These are phyloP conservation scores for Cephalotes varians DNA, from an alignment of 2,888 invertebrate genomes.

Conservation along the genomic window DNA sequence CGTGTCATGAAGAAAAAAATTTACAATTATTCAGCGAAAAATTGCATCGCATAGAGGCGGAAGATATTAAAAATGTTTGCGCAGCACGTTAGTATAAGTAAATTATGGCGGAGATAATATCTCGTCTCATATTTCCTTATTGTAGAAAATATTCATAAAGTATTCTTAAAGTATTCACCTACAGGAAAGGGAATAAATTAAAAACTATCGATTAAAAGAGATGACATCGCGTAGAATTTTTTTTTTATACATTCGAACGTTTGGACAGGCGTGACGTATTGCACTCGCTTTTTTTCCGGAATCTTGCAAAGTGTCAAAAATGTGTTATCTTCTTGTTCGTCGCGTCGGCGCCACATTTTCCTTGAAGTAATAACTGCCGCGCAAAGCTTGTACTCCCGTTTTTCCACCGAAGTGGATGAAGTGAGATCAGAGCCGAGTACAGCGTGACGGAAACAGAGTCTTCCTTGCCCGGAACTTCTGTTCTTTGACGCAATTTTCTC, in stretches of 20 bases:
- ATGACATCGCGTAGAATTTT: background rate
- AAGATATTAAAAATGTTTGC: conserved; percentile 35
- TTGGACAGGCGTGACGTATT: background rate
- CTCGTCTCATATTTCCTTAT: conserved; percentile 15
- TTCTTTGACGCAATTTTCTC: conserved; percentile 15
- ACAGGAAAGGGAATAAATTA: background rate
- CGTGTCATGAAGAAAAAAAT: conserved; percentile 10
- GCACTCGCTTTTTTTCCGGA: background rate
- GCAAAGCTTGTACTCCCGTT: conserved; percentile 7
- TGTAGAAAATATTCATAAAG: background rate
- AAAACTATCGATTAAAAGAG: background rate
- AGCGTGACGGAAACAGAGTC: conserved; percentile 20
- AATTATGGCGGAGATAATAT: conserved; percentile 22
- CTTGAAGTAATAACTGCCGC: conserved; percentile 46
- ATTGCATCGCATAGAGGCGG: background rate
- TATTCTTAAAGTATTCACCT: background rate
- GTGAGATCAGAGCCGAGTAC: conserved; percentile 39
- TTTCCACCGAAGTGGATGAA: conserved; percentile 31
- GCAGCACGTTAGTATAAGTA: conserved; percentile 1
- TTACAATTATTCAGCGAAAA: conserved; percentile 21
- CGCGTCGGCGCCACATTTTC: conserved; percentile 2
- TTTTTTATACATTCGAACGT: background rate
- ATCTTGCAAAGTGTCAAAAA: conserved; percentile 26
- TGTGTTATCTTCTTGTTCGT: conserved; percentile 10
- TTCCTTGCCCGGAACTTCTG: conserved; percentile 26